Evolutionary conservation across 53 echinoderm and acorn worm species (phyloP).

Genomic region (Holothuria scabra): DNA sequence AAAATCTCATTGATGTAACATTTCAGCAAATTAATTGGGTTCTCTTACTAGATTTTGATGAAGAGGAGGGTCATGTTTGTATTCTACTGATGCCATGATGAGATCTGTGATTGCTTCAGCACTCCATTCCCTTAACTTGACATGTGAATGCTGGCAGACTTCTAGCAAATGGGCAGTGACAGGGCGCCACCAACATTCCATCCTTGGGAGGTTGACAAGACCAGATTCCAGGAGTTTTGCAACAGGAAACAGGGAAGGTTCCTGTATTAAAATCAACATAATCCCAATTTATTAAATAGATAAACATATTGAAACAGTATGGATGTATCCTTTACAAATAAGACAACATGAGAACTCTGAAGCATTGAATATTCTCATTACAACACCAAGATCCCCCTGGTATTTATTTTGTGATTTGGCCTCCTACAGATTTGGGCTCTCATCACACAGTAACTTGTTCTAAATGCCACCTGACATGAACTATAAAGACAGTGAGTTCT

Average conservation of each 20-base stretch:
- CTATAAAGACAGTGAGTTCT: too few relatives aligned
- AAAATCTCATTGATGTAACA: neutral
- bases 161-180: conserved; percentile 89
- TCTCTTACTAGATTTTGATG: conserved; percentile 89
- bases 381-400: too few relatives aligned
- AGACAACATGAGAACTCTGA: too few relatives aligned
- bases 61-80: conserved; percentile 81
- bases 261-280: conserved; percentile 47
- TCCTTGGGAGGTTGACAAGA: conserved; percentile 87
- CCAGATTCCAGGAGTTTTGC: conserved; percentile 97
- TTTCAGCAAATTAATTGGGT: neutral
- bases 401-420: too few relatives aligned
- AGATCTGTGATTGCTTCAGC: conserved; percentile 90
- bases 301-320: too few relatives aligned
- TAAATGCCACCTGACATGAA: too few relatives aligned
- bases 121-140: conserved; percentile 87
- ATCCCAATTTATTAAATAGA: too few relatives aligned
- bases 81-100: conserved; percentile 78
- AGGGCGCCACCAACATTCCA: conserved; percentile 95
- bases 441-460: too few relatives aligned
- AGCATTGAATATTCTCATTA: too few relatives aligned
- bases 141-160: conserved; percentile 85
- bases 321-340: too few relatives aligned
- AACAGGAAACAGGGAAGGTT: conserved; percentile 93
- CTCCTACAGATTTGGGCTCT: too few relatives aligned